Evolutionary conservation across 2,797 vertebrate species (phyloP).

Genomic region (Channallabes apus): DNA sequence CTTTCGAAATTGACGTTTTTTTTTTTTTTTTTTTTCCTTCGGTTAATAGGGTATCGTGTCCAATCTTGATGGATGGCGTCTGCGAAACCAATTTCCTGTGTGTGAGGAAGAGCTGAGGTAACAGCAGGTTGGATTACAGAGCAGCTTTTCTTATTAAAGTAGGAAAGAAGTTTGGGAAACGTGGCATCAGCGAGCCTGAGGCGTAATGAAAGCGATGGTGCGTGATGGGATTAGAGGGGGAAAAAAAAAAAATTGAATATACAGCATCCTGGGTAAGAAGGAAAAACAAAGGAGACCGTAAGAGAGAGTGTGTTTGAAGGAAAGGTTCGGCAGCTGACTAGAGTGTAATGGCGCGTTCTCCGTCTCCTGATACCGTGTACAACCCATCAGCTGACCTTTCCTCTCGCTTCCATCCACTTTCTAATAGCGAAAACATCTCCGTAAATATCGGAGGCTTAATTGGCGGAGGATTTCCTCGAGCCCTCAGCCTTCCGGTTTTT

Average conservation of each 20-base stretch:
- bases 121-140: conserved; percentile 63
- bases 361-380: not conserved
- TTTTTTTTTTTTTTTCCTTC: not conserved
- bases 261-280: conserved; percentile 20
- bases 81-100: conserved; percentile 70
- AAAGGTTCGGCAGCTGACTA: not conserved
- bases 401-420: not conserved
- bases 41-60: conserved; percentile 50
- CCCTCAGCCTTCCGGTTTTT: conserved; percentile 51
- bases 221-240: conserved; percentile 50
- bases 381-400: conserved; percentile 7
- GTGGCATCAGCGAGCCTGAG: conserved; percentile 40
- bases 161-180: conserved; percentile 45
- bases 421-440: not conserved
- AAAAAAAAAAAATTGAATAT: conserved; percentile 48
- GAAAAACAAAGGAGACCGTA: conserved; percentile 8
- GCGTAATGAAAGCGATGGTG: conserved; percentile 53
- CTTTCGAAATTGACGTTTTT: conserved; percentile 46
- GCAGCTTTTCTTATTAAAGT: conserved; percentile 60
- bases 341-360: not conserved
- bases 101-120: conserved; percentile 55
- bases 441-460: conserved; percentile 14
- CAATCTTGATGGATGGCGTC: conserved; percentile 70
- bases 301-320: conserved; percentile 13
- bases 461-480: conserved; percentile 37